These are phyloP conservation scores for sheep (Ovis aries) DNA, from an alignment of 2,113 vertebrate species.

Conservation along the genomic window ARS-UI_Ramb_v3.0 NC_056074.1:23518001-23518500, in stretches of 20 bases:
- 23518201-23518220: not conserved
- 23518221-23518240: not conserved
- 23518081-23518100: not conserved
- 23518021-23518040: not conserved
- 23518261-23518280: not conserved
- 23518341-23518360: not conserved
- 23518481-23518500: not conserved
- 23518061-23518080: not conserved
- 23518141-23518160: not conserved
- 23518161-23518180: not conserved
- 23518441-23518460: not conserved
- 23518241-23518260: not conserved
- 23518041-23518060: not conserved
- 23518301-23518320: not conserved
- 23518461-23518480: not conserved
- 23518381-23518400: not conserved
- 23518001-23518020: not conserved
- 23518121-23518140: not conserved
- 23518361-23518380: not conserved
- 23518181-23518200: not conserved
- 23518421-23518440: not conserved
- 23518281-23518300: not conserved
- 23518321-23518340: not conserved
- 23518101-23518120: not conserved
- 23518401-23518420: not conserved